phyloP scores from a whole-genome alignment of 2,888 invertebrate species.

The Seira sanloemensis region DNA sequence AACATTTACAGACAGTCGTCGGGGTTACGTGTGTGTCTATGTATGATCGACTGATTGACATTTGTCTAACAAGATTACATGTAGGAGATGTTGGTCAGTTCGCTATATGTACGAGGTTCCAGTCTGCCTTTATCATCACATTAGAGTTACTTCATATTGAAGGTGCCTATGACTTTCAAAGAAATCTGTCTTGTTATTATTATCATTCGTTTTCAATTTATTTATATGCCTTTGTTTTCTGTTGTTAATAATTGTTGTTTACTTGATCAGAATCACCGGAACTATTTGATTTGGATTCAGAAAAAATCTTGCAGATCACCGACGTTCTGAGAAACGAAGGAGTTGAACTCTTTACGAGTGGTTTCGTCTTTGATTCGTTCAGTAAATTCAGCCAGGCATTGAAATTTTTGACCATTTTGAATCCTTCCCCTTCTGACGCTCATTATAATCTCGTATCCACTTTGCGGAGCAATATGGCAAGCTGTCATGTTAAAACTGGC shows the following conservation, averaged over 20 bases:
- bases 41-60: constrained; percentile 56
- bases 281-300: constrained; percentile 36
- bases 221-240: constrained; percentile 1
- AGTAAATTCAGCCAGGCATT: constrained; percentile 84
- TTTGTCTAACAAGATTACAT: constrained; percentile 46
- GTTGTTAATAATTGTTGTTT: too few species aligned
- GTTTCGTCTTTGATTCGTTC: constrained; percentile 83
- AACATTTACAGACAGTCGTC: not conserved
- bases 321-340: constrained; percentile 74
- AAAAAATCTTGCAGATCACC: constrained; percentile 48
- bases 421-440: constrained; percentile 77
- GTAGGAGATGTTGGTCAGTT: constrained; percentile 45
- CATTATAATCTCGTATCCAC: constrained; percentile 81
- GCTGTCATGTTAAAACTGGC: constrained; percentile 84
- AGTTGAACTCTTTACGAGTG: constrained; percentile 81
- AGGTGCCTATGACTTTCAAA: constrained; percentile 22
- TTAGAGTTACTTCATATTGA: constrained; percentile 38
- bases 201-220: not conserved
- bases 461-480: constrained; percentile 88
- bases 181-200: not conserved
- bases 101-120: constrained; percentile 8
- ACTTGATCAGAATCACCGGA: constrained; percentile 62
- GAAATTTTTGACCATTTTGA: constrained; percentile 81
- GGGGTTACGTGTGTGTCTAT: constrained; percentile 52
- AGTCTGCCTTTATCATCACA: not conserved